These are phyloP conservation scores for Halichoerus grypus DNA, from an alignment of 2,113 vertebrate genomes.

Conservation along the genomic window DNA sequence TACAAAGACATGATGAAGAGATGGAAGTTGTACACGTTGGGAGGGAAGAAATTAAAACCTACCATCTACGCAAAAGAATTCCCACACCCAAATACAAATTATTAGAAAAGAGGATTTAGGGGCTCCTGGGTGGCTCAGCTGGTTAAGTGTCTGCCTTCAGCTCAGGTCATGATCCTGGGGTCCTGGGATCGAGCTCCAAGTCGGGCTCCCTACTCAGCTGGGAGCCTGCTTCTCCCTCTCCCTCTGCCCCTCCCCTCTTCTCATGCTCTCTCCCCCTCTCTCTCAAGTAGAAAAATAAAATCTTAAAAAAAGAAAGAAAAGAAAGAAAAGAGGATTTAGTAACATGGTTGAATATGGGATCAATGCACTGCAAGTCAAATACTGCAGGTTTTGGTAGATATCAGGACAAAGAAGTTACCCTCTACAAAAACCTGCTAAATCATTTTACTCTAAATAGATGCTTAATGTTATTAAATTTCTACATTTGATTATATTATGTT, in stretches of 20 bases:
- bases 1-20: neutral
- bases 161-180: neutral
- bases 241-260: too few species aligned
- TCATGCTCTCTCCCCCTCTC: too few species aligned
- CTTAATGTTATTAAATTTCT: neutral
- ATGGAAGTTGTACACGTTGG: neutral
- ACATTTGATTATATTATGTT: neutral
- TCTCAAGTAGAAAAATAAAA: neutral
- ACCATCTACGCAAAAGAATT: neutral
- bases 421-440: constrained; percentile 13
- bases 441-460: neutral
- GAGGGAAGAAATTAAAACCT: neutral
- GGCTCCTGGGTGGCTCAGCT: too few species aligned
- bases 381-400: neutral
- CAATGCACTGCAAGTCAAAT: neutral
- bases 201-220: neutral
- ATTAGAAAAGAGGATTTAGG: neutral
- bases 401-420: neutral
- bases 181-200: neutral
- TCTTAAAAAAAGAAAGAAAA: neutral
- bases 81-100: neutral
- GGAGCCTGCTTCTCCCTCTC: neutral
- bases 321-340: neutral
- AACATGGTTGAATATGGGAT: neutral
- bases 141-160: neutral